Conservation (phyloP, 2,113 vertebrate genomes). For the Erpornis zantholeuca region DNA sequence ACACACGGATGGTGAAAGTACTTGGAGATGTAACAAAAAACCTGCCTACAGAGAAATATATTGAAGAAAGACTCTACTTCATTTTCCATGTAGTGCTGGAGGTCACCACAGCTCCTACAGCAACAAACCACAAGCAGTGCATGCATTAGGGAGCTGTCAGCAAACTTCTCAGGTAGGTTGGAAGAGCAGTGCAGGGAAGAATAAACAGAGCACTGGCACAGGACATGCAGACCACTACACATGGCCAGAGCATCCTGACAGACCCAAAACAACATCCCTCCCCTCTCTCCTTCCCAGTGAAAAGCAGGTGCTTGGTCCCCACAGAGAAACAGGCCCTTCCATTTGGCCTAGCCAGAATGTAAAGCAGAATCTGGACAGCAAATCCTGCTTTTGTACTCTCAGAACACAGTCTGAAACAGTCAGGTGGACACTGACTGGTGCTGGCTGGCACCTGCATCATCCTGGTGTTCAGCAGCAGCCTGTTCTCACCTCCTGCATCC, state of each 20-base stretch:
- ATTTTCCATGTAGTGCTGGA: neutral
- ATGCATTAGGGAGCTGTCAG: neutral
- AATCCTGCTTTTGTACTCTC: neutral
- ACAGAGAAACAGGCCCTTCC: neutral
- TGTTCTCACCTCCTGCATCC: neutral
- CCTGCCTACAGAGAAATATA: neutral
- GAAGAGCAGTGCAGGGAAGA: neutral
- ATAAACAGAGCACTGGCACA: neutral
- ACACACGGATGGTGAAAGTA: neutral
- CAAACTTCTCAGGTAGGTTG: neutral
- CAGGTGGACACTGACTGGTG: neutral
- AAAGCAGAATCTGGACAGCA: neutral
- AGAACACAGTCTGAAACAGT: neutral
- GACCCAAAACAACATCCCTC: neutral
- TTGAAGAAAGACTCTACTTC: neutral
- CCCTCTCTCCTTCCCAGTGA: neutral
- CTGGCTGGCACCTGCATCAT: neutral
- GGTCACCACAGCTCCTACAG: neutral
- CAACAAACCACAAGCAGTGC: neutral
- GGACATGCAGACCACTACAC: neutral
- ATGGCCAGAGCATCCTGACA: rapidly evolving
- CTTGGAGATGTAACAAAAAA: neutral
- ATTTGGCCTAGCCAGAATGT: neutral
- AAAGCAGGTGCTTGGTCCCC: neutral
- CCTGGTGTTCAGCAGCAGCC: neutral